phyloP scores from a whole-genome alignment of 2,797 vertebrate species.

The Falco columbarius region DNA sequence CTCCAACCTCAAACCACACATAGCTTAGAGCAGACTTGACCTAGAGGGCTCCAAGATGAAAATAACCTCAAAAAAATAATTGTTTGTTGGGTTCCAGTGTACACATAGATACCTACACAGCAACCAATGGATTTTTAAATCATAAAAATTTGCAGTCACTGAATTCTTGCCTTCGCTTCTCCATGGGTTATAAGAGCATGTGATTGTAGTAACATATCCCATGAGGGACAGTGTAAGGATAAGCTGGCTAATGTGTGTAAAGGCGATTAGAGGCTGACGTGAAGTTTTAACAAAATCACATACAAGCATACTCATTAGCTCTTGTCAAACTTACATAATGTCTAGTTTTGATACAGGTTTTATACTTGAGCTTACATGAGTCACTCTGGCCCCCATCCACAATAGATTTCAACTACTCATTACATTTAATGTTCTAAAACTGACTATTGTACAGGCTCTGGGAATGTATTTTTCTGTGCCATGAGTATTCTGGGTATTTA shows the following conservation, averaged over 20 bases:
- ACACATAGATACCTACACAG: fast-evolving
- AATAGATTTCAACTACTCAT: constrained; percentile 51
- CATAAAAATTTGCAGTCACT: neutral
- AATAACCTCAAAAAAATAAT: neutral
- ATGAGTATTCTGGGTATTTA: constrained; percentile 68
- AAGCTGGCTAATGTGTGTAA: neutral
- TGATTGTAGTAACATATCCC: neutral
- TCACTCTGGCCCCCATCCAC: neutral
- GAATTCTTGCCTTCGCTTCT: neutral
- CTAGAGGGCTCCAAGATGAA: neutral
- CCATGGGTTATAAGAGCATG: neutral
- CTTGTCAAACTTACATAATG: neutral
- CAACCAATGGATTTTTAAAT: neutral
- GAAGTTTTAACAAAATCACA: constrained; percentile 1
- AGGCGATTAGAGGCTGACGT: constrained; percentile 13
- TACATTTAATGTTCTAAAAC: constrained; percentile 45
- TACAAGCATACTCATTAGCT: neutral
- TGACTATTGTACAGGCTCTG: constrained; percentile 43
- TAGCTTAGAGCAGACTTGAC: neutral
- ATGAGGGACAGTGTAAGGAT: neutral
- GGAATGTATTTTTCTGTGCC: constrained; percentile 41
- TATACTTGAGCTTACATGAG: neutral
- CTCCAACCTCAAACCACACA: neutral
- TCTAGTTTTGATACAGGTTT: neutral
- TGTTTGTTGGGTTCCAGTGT: neutral